Conservation (phyloP, 37 sponge, comb jelly and placozoan genomes). For the Aplysina aerophoba region DNA sequence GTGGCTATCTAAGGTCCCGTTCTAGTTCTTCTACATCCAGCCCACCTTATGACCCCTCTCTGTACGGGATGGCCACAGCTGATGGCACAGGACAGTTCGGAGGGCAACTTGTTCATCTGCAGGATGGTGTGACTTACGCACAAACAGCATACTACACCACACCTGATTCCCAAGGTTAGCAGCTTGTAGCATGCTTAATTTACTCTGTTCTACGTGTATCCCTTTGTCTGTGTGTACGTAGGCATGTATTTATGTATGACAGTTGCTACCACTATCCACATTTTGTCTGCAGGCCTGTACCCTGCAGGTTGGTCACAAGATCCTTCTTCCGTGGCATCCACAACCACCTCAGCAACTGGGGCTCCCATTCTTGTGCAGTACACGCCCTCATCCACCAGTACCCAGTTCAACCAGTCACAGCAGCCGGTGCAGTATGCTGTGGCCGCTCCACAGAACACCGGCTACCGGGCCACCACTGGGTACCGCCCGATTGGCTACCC, state of each 20-base stretch:
- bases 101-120: not conserved
- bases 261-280: not conserved
- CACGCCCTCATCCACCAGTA: conserved; percentile 19
- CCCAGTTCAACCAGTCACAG: not conserved
- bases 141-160: conserved; percentile 25
- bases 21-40: conserved; percentile 49
- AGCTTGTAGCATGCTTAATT: no score
- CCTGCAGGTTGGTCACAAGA: conserved; percentile 15
- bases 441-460: conserved; percentile 24
- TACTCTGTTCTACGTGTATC: no score
- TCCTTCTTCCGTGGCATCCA: not conserved
- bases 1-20: conserved; percentile 39
- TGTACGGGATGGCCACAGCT: not conserved
- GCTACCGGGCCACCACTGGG: not conserved
- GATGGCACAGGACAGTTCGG: conserved; percentile 25
- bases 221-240: not conserved
- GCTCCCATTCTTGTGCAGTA: conserved; percentile 18
- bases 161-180: conserved; percentile 11
- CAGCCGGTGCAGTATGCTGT: conserved; percentile 26
- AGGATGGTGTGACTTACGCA: conserved; percentile 15
- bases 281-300: not conserved
- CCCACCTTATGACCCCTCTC: conserved; percentile 57
- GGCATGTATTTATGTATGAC: not conserved
- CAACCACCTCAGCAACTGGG: not conserved
- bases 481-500: conserved; percentile 20